phyloP scores from a whole-genome alignment of 2,113 vertebrate genomes.

The Cyrtonyx montezumae region DNA sequence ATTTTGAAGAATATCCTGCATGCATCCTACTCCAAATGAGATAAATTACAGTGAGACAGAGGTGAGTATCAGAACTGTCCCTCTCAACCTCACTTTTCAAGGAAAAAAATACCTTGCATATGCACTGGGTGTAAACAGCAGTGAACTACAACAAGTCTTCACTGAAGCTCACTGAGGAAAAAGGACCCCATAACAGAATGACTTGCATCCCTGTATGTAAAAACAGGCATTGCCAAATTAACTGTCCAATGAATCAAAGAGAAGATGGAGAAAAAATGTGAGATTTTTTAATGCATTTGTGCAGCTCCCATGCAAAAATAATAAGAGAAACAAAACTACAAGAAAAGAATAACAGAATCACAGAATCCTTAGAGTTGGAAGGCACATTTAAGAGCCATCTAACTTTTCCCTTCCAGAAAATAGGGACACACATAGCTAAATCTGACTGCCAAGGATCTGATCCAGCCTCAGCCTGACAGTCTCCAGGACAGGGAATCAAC shows the following conservation, averaged over 20 bases:
- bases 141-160: background rate
- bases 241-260: background rate
- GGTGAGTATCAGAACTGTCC: background rate
- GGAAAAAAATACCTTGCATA: background rate
- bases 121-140: no score
- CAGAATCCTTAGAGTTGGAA: no score
- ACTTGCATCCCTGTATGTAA: rapidly evolving
- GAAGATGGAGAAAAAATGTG: background rate
- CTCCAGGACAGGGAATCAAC: no score
- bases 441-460: no score
- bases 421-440: no score
- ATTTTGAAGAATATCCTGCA: background rate
- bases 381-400: no score
- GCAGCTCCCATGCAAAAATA: rapidly evolving
- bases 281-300: background rate
- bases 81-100: background rate
- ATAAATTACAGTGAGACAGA: background rate
- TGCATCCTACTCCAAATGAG: background rate
- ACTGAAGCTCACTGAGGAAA: background rate
- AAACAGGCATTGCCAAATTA: background rate
- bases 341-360: background rate
- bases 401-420: no score
- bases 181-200: background rate
- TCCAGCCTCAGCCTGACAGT: no score
- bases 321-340: background rate